These are phyloP conservation scores for Brachionus plicatilis DNA, from an alignment of 1,140 invertebrate species.

Conservation along the genomic window DNA sequence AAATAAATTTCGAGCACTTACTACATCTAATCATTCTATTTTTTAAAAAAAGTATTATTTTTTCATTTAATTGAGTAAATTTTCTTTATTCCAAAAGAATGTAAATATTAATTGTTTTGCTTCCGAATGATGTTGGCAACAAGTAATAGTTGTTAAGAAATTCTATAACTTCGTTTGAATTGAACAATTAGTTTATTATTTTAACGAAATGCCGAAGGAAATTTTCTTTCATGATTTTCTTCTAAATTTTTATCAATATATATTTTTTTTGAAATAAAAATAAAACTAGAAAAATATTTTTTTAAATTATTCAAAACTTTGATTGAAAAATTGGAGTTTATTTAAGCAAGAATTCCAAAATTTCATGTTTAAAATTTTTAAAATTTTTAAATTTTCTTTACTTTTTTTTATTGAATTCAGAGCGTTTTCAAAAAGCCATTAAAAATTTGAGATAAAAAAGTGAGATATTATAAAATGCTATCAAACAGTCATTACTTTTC, in stretches of 20 bases:
- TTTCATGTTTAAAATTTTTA: background rate
- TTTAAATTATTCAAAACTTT: no score
- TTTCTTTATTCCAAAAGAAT: background rate
- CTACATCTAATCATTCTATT: conserved; percentile 1
- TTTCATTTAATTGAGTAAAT: background rate
- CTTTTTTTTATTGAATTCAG: no score
- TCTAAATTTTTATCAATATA: background rate
- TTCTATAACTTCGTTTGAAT: background rate
- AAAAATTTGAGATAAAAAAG: no score
- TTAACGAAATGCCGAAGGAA: background rate
- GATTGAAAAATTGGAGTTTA: no score
- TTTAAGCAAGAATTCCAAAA: no score
- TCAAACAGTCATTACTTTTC: no score
- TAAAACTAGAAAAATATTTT: background rate
- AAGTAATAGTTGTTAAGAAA: background rate
- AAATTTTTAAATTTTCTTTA: background rate
- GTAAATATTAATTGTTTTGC: background rate
- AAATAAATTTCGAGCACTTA: conserved; percentile 15
- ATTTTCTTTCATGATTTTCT: background rate
- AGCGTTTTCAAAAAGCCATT: no score
- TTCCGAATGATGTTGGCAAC: background rate
- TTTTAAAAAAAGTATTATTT: background rate
- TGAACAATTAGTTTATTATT: background rate
- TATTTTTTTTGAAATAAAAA: background rate
- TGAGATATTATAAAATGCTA: no score